Base-by-base conservation (phyloP, 1,140 invertebrate species). In the Adelges cooleyi region DNA sequence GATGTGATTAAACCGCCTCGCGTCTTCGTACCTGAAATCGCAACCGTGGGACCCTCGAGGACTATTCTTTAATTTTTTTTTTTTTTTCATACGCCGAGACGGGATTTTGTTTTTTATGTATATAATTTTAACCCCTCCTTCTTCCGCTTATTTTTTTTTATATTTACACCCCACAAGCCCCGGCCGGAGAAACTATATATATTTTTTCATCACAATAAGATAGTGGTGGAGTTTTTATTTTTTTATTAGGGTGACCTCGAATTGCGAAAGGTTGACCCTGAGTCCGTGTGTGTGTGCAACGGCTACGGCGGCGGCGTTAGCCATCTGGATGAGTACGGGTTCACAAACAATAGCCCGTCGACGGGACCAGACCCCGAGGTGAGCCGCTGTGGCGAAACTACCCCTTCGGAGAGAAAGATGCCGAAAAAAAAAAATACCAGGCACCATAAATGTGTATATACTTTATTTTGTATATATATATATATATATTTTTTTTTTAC, bases 211-310 rank as follows among this genome's bases (percentile, higher is more conserved):
- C 29, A 33, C 29, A 33, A 33, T 27, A 59, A 59, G 54, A 59
- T 40, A 23, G 38, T 9, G 9, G 40, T 11, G 23, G 18, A 44
- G 36, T 44, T 18, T 59, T 38, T 53, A 13, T 53, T 53, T 53
- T 36, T 52, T 53, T 36, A 36, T 38, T 18, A 59, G 54, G 54
- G 54, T 59, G 40, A 59, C 54, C 54, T 59, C 54, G 54, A 59
- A 42, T 59, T 59, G 54, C 54, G 44, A 59, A 59, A 59, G 54
- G 54, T 59, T 59, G 54, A 59, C 54, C 54, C 54, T 59, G 54
- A 59, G 54, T 38, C n/a, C 25, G 50, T n/a, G 25, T 10, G 27
- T 33, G 51, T 38, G 20, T 44, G 15, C 53, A 23, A 11, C 11
- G 29, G 3, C 52, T 20, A 22, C 53, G 18, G 1, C 51, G 18